phyloP scores from a whole-genome alignment of 2,113 vertebrate species.

The Nycticryphes semicollaris region DNA sequence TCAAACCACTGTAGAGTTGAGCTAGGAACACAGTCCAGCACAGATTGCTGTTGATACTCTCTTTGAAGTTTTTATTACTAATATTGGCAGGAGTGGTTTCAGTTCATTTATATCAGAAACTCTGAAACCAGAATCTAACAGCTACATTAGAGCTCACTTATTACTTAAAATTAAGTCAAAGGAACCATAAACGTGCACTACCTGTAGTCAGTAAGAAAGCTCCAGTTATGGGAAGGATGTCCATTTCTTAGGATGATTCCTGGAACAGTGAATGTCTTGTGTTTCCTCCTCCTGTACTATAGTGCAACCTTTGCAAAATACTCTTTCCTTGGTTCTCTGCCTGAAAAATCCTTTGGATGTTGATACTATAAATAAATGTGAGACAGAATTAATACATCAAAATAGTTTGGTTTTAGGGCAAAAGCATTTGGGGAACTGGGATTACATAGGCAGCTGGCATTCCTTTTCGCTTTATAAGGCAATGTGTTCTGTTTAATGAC shows the following conservation, averaged over 20 bases:
- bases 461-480: slow-evolving; percentile 12
- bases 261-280: neutral
- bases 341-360: neutral
- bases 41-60: neutral
- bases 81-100: neutral
- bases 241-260: neutral
- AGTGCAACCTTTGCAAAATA: neutral
- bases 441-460: neutral
- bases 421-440: neutral
- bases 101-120: neutral
- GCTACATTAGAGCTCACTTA: neutral
- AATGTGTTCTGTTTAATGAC: neutral
- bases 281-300: neutral
- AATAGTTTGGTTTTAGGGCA: neutral
- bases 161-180: neutral
- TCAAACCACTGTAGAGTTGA: neutral
- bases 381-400: neutral
- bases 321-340: neutral
- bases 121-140: neutral
- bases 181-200: neutral
- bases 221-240: neutral
- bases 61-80: neutral
- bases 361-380: neutral
- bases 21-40: neutral
- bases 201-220: neutral